Conservation (phyloP, 2,113 vertebrate genomes). For the Caloenas nicobarica region DNA sequence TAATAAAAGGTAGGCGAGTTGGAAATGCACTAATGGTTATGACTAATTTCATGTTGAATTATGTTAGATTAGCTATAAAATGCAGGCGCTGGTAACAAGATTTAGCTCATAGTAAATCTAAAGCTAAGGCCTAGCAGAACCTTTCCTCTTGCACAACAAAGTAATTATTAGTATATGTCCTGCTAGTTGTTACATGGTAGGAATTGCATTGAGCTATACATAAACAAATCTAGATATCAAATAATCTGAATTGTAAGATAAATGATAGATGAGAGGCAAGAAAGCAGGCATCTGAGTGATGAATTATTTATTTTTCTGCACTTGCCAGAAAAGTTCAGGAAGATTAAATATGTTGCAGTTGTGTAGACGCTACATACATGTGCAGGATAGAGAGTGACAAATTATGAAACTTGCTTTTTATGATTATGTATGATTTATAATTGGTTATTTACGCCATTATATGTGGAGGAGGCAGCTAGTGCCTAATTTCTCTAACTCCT, state of each 20-base stretch:
- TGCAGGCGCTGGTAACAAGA: too few relatives aligned
- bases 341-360: not conserved
- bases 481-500: not conserved
- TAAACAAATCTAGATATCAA: not conserved
- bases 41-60: not conserved
- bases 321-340: not conserved
- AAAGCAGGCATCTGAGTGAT: not conserved
- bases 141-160: fast-evolving
- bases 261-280: not conserved
- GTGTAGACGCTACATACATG: not conserved
- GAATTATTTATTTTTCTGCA: not conserved
- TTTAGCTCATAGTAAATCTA: not conserved
- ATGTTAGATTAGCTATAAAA: not conserved
- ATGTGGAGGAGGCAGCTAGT: not conserved
- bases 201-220: not conserved
- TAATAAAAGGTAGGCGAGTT: not conserved
- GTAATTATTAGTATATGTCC: not conserved
- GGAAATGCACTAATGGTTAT: not conserved
- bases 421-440: not conserved
- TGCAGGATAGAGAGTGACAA: not conserved
- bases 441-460: not conserved
- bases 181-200: not conserved
- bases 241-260: not conserved
- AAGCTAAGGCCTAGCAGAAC: not conserved
- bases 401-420: not conserved